Evolutionary conservation across 1,140 invertebrate species (phyloP).

Genomic region (Tribolium castaneum): DNA sequence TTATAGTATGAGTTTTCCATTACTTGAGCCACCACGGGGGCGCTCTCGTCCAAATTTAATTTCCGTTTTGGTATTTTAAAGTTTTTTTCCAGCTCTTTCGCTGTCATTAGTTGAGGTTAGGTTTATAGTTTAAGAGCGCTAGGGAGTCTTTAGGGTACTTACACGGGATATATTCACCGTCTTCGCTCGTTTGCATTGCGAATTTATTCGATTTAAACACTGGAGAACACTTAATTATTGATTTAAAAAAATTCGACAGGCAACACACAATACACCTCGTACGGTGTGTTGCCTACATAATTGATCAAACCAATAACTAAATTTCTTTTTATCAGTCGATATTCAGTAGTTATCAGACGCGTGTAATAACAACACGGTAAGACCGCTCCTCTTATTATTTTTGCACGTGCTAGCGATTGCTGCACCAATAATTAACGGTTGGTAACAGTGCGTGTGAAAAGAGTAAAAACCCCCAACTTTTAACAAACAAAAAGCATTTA

Average conservation of each 20-base stretch:
- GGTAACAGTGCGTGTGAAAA: not conserved
- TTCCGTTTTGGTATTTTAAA: slow-evolving; percentile 45
- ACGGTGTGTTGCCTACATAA: not conserved
- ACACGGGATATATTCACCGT: slow-evolving; percentile 48
- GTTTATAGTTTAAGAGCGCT: not conserved
- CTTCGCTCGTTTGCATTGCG: slow-evolving; percentile 37
- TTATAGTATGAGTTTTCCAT: slow-evolving; percentile 37
- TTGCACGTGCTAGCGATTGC: too few relatives aligned
- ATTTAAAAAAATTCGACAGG: not conserved
- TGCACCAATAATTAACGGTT: too few relatives aligned
- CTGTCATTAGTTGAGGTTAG: slow-evolving; percentile 23
- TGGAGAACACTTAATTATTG: not conserved
- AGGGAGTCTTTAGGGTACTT: not conserved
- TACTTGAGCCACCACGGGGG: not conserved
- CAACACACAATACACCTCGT: not conserved
- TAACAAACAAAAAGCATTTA: slow-evolving; percentile 37
- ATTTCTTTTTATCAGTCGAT: too few relatives aligned
- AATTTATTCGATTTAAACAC: not conserved
- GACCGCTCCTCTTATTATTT: too few relatives aligned
- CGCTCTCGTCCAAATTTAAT: not conserved
- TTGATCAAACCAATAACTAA: not conserved
- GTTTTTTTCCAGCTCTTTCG: slow-evolving; percentile 31
- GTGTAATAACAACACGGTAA: too few relatives aligned
- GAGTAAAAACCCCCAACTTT: not conserved
- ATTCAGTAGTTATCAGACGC: too few relatives aligned